A percentile compares a stretch with the other conserved stretches of the same genome.
These are phyloP conservation scores for Temnothorax nylanderi DNA, from an alignment of 1,140 invertebrate species.

Conservation along the genomic window DNA sequence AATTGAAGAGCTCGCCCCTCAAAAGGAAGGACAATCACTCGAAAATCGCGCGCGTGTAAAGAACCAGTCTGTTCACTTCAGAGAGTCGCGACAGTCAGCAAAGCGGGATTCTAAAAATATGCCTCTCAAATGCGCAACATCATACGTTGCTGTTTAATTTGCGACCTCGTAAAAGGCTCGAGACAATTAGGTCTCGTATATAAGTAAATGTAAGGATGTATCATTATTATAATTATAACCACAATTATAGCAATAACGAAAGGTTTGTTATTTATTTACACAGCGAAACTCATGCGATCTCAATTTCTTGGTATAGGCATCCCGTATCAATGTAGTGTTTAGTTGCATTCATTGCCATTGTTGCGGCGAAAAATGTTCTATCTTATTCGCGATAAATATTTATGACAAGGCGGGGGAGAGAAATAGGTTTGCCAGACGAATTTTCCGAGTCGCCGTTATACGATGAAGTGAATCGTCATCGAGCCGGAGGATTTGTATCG, in stretches of 20 bases:
- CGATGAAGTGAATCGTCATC: neutral
- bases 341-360: neutral
- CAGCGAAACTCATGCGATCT: neutral
- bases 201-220: neutral
- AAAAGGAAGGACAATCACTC: constrained; percentile 12
- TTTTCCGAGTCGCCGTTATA: neutral
- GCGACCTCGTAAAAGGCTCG: neutral
- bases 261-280: neutral
- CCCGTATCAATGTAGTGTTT: neutral
- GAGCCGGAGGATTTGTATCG: constrained; percentile 58
- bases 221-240: neutral
- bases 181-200: neutral
- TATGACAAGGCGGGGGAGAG: neutral
- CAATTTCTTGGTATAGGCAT: neutral
- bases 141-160: neutral
- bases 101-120: neutral
- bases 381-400: constrained; percentile 51
- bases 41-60: constrained; percentile 12
- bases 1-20: constrained; percentile 53
- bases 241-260: neutral
- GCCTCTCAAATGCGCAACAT: neutral
- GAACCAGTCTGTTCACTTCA: neutral
- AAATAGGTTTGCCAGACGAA: neutral
- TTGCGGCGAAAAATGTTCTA: too few relatives aligned
- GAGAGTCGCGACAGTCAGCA: neutral